These are phyloP conservation scores for Psettodes erumei DNA, from an alignment of 2,113 vertebrate species.

Conservation along the genomic window DNA sequence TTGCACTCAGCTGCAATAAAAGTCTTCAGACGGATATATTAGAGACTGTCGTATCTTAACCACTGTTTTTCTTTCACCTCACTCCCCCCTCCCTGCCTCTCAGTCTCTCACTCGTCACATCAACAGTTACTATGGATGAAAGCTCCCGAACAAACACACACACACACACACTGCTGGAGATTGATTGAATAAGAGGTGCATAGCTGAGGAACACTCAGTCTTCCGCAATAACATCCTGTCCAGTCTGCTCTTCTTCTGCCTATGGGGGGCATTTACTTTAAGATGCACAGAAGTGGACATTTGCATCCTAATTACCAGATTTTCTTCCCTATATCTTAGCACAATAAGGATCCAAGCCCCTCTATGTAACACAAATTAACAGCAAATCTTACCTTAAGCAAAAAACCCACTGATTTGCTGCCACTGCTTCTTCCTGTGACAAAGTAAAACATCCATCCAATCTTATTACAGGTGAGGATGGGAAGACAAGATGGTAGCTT, in stretches of 20 bases:
- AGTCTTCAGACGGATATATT: slow-evolving; percentile 40
- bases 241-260: slow-evolving; percentile 27
- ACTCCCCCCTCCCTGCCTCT: neutral
- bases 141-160: slow-evolving; percentile 35
- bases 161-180: slow-evolving; percentile 39
- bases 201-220: slow-evolving; percentile 54
- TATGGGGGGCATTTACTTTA: slow-evolving; percentile 3
- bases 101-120: slow-evolving; percentile 43
- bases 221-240: slow-evolving; percentile 44
- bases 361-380: neutral
- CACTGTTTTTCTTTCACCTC: slow-evolving; percentile 13
- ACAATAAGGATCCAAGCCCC: too few species aligned
- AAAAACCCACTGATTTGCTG: too few species aligned
- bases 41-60: slow-evolving; percentile 40
- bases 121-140: slow-evolving; percentile 54
- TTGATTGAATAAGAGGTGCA: slow-evolving; percentile 74
- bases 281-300: neutral
- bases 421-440: neutral
- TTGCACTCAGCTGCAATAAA: slow-evolving; percentile 56
- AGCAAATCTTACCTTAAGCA: neutral
- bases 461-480: slow-evolving; percentile 53
- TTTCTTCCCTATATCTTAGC: too few species aligned
- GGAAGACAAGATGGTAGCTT: slow-evolving; percentile 71
- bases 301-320: too few species aligned
- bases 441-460: neutral